These are phyloP conservation scores for Cossypha polioptera DNA, from an alignment of 2,797 vertebrate species.

Conservation along the genomic window DNA sequence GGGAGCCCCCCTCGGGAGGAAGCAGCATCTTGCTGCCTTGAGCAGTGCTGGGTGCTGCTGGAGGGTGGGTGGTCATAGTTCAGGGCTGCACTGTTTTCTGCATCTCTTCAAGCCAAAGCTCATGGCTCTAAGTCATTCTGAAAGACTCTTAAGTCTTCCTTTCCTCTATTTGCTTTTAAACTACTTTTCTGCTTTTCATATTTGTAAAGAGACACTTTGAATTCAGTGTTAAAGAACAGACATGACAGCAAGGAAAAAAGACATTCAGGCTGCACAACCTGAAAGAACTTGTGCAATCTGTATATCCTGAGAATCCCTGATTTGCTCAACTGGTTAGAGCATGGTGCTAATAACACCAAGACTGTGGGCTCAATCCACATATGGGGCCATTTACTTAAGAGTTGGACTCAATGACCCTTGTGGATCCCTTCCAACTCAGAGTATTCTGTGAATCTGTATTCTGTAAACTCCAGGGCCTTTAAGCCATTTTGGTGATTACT, in stretches of 20 bases:
- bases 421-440: background rate
- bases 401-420: background rate
- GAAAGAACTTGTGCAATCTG: background rate
- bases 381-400: background rate
- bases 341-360: background rate
- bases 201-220: background rate
- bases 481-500: background rate
- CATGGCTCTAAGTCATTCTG: background rate
- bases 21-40: background rate
- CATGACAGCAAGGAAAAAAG: background rate
- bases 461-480: background rate
- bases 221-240: background rate
- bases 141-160: background rate
- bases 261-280: background rate
- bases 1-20: accelerated
- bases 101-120: background rate
- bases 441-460: background rate
- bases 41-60: background rate
- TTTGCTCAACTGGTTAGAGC: background rate
- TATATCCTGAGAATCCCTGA: background rate
- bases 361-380: background rate
- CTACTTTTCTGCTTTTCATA: background rate
- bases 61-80: background rate
- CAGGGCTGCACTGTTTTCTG: background rate
- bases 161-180: background rate